Evolutionary conservation across 2,888 invertebrate species (phyloP), one percentile per base, ranked within the genome.

Genomic region (Calliscelio sp.): DNA sequence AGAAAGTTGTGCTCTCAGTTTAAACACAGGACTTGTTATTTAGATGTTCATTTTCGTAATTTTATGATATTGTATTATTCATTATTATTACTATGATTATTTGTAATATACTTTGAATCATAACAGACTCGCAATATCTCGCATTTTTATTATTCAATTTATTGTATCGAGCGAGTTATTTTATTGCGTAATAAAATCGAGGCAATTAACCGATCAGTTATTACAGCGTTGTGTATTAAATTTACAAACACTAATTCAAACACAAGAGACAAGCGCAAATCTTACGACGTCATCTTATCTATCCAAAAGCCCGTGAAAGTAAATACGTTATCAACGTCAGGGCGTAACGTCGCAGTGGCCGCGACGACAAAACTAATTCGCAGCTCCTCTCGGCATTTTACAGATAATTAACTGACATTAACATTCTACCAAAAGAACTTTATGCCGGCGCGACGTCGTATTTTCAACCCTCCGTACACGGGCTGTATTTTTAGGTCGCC

Each of bases 371-470:
- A 86, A 87, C 86, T 85, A 66, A 86, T 86, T 87, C 74, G 65
- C 71, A 59, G 77, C 85, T 75, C 57, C 71, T 71, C 41, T 68
- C 35, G 61, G 74, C 84, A 81, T 89, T 89, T 88, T 86, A 89
- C 88, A 84, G 88, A 89, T 90, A 91, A 91, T 91, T 91, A 91
- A 89, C 89, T 86, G 86, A 86, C 89, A 88, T 91, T 90, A 90
- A 90, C 88, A 89, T 89, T 87, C 89, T 85, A 74, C 79, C 79
- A 81, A 84, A 74, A 78, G 86, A 86, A 84, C 80, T 89, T 66
- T 86, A 85, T 86, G 87, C 85, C 84, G 85, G 74, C 74, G 66
- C 68, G 73, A 73, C 81, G 83, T 85, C 88, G 89, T 89, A 87
- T 88, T 86, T 89, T 86, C 87, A 81, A 73, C 83, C 81, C 86